phyloP scores from a whole-genome alignment of 2,888 invertebrate species.

The Calameuta filiformis region DNA sequence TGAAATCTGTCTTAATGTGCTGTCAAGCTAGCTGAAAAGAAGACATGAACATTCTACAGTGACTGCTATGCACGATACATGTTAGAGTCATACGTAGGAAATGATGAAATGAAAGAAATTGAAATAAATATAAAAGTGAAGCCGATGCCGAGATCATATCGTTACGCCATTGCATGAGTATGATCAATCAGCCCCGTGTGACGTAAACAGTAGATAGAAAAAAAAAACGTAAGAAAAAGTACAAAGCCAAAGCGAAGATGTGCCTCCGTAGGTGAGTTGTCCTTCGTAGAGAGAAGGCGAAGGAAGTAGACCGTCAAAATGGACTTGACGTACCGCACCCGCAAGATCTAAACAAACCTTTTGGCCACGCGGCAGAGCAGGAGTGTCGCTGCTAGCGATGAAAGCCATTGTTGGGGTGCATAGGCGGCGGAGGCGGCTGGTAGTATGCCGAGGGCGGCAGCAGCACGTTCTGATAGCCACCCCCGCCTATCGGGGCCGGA shows the following conservation, averaged over 20 bases:
- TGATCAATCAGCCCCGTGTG: not conserved
- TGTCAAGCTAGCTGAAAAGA: not conserved
- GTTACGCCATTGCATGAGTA: not conserved
- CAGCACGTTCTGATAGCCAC: conserved; percentile 33
- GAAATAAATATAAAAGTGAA: not conserved
- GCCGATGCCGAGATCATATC: not conserved
- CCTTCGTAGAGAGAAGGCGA: not conserved
- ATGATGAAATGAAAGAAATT: not conserved
- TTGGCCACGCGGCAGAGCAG: conserved; percentile 33
- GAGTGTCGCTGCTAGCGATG: conserved; percentile 36
- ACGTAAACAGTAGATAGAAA: conserved; percentile 1
- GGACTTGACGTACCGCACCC: conserved; percentile 31
- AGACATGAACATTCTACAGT: not conserved
- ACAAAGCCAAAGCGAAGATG: not conserved
- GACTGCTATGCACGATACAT: not conserved
- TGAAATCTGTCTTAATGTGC: not conserved
- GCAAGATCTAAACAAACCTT: conserved; percentile 39
- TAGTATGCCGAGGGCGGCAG: conserved; percentile 30
- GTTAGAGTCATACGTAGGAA: not conserved
- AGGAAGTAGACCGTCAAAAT: conserved; percentile 23
- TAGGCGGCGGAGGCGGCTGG: conserved; percentile 38
- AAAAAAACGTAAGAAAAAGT: not conserved
- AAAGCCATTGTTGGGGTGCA: conserved; percentile 40
- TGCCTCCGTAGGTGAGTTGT: not conserved
- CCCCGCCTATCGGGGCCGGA: conserved; percentile 30